A percentile compares a stretch with the other conserved stretches of the same genome.
Evolutionary conservation across 2,113 vertebrate species (phyloP).

Genomic region (Ammodramus savannarum): DNA sequence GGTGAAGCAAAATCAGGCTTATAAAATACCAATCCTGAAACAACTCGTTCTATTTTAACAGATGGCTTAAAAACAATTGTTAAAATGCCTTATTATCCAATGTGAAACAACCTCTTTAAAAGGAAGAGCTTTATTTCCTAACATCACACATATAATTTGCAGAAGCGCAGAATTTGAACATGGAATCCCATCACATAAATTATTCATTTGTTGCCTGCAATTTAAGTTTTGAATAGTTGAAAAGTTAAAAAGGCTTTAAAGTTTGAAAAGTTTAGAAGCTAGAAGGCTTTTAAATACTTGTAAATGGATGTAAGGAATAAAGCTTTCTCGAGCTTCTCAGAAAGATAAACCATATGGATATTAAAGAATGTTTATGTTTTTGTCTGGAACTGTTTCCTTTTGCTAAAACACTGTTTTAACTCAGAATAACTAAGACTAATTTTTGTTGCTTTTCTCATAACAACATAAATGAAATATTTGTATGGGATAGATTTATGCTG

Average conservation of each 20-base stretch:
- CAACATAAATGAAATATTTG: not conserved
- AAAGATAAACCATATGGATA: not conserved
- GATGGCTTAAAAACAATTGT: not conserved
- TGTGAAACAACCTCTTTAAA: not conserved
- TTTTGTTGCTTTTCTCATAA: not conserved
- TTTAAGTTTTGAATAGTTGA: not conserved
- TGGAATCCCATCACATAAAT: slow-evolving; percentile 13
- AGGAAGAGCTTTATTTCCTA: not conserved
- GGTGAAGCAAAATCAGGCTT: not conserved
- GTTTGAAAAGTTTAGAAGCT: not conserved
- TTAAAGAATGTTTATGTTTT: not conserved
- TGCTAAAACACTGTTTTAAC: not conserved
- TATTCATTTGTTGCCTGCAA: not conserved
- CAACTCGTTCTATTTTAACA: not conserved
- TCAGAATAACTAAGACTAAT: not conserved
- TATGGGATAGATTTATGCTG: not conserved
- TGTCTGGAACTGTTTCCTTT: not conserved
- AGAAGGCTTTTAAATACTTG: not conserved
- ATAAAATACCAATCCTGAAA: not conserved
- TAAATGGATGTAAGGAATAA: not conserved
- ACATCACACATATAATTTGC: not conserved
- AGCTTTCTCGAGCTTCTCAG: not conserved
- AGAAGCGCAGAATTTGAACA: not conserved
- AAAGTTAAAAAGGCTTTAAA: slow-evolving; percentile 18
- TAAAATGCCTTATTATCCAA: not conserved